Evolutionary conservation across 2,888 invertebrate genomes (phyloP).

Genomic region (Polyommatus icarus): DNA sequence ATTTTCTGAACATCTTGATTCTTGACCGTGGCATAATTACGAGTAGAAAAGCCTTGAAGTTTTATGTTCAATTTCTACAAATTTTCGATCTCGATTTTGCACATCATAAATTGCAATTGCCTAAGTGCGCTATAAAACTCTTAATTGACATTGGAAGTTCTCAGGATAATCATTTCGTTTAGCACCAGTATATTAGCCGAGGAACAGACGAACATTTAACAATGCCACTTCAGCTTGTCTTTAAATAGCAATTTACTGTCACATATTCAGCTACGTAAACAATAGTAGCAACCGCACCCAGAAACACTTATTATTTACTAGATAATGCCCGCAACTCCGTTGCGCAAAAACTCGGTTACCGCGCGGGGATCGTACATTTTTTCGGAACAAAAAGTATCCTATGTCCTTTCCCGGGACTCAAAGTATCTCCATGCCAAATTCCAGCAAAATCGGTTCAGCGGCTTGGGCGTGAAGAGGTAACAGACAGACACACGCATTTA

Average conservation of each 20-base stretch:
- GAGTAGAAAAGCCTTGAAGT: background rate
- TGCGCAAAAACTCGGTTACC: too few relatives aligned
- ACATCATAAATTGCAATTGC: background rate
- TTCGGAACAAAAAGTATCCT: too few relatives aligned
- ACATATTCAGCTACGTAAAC: background rate
- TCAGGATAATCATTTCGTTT: constrained; percentile 4
- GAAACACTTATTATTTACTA: background rate
- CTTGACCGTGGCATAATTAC: too few relatives aligned
- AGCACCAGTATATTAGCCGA: background rate
- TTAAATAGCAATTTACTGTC: background rate
- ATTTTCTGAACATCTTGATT: too few relatives aligned
- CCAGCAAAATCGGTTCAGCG: too few relatives aligned
- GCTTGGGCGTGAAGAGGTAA: too few relatives aligned
- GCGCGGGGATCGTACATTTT: too few relatives aligned
- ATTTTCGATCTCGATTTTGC: background rate
- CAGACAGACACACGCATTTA: too few relatives aligned
- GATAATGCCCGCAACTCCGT: too few relatives aligned
- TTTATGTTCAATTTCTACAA: background rate
- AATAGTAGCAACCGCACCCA: background rate
- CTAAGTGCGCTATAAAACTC: background rate
- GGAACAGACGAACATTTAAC: background rate
- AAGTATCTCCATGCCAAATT: too few relatives aligned
- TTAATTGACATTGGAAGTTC: background rate
- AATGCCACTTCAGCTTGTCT: background rate
- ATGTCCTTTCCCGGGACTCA: too few relatives aligned